phyloP scores from a whole-genome alignment of 2,113 vertebrate species.

The Nansenia antarctica region DNA sequence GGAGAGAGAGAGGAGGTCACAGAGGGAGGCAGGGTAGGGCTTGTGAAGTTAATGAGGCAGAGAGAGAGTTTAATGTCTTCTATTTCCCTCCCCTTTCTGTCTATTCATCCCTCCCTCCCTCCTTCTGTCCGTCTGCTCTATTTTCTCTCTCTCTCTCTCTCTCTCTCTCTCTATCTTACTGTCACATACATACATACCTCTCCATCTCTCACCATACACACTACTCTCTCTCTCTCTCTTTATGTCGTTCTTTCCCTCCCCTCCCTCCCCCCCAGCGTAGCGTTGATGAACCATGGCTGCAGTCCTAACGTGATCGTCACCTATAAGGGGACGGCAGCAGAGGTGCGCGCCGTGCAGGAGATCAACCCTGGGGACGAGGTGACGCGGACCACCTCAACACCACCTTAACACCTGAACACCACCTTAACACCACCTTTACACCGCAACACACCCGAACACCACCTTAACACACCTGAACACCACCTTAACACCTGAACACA shows the following conservation, averaged over 20 bases:
- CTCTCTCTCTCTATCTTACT: neutral
- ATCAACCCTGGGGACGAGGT: conserved; percentile 94
- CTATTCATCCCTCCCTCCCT: neutral
- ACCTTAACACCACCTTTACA: no score
- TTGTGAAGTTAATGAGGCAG: no score
- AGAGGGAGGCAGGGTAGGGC: no score
- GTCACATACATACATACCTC: neutral
- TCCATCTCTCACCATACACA: neutral
- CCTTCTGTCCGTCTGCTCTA: conserved; percentile 7
- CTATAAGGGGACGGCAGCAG: conserved; percentile 91
- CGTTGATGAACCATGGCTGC: conserved; percentile 98
- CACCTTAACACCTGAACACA: no score
- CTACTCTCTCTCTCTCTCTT: neutral
- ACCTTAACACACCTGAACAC: no score
- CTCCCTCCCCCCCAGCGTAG: conserved; percentile 78
- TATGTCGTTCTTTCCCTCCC: neutral
- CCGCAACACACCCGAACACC: no score
- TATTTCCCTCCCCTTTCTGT: conserved; percentile 14
- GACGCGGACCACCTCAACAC: conserved; percentile 27
- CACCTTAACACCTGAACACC: neutral
- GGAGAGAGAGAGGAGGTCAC: no score
- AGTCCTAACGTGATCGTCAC: conserved; percentile 97
- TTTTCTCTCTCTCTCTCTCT: neutral
- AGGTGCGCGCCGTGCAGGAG: conserved; percentile 90
- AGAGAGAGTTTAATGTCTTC: no score